These are phyloP conservation scores for Apamea anceps DNA, from an alignment of 2,888 invertebrate genomes.

Conservation along the genomic window DNA sequence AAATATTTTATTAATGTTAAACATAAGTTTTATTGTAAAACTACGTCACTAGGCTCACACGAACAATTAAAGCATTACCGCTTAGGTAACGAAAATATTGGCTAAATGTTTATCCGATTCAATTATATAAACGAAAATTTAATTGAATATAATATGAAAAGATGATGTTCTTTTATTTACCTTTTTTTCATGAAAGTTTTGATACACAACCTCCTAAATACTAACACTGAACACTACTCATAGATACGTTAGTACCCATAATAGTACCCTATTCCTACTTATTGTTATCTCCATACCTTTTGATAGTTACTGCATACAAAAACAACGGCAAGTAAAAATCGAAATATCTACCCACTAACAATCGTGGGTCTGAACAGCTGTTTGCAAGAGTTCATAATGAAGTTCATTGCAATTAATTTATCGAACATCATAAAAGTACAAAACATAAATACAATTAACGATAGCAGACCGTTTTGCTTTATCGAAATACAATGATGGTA, in stretches of 20 bases:
- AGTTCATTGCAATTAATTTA: slow-evolving; percentile 58
- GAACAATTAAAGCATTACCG: slow-evolving; percentile 86
- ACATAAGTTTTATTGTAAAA: slow-evolving; percentile 83
- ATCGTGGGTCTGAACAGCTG: slow-evolving; percentile 9
- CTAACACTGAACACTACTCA: background rate
- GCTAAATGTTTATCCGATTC: slow-evolving; percentile 90
- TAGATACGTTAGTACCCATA: background rate
- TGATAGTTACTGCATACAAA: background rate
- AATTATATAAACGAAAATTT: slow-evolving; percentile 88
- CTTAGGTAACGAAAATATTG: slow-evolving; percentile 86
- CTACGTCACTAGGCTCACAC: slow-evolving; percentile 88
- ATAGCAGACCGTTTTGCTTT: slow-evolving; percentile 40
- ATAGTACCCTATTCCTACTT: too few relatives aligned
- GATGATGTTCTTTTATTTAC: slow-evolving; percentile 73
- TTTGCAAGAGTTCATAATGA: slow-evolving; percentile 22
- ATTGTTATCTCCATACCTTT: background rate
- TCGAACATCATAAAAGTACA: slow-evolving; percentile 34
- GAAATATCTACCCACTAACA: background rate
- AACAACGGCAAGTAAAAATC: background rate
- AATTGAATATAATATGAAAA: slow-evolving; percentile 87
- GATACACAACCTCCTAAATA: background rate
- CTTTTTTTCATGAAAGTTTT: background rate
- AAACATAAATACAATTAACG: slow-evolving; percentile 39
- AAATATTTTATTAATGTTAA: slow-evolving; percentile 88
- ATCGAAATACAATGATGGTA: slow-evolving; percentile 36